phyloP scores from a whole-genome alignment of 2,113 vertebrate genomes.

The Cebidichthys violaceus region DNA sequence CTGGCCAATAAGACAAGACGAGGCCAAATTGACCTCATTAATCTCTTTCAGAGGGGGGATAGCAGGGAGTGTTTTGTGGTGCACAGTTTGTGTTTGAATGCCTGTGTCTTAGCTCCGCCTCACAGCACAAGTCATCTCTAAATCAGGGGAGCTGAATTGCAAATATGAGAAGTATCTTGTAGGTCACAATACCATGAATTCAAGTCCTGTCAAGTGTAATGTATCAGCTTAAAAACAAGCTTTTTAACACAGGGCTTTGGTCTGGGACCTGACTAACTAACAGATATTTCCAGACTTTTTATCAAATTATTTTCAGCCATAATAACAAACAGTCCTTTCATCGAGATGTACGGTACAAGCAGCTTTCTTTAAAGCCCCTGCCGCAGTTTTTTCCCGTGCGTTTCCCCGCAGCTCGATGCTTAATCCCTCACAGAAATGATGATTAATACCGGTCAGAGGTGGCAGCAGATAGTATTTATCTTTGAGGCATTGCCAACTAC shows the following conservation, averaged over 20 bases:
- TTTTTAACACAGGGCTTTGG: background rate
- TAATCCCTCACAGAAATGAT: conserved; percentile 5
- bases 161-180: conserved; percentile 16
- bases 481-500: conserved; percentile 23
- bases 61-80: conserved; percentile 45
- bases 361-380: background rate
- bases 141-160: conserved; percentile 6
- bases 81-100: conserved; percentile 29
- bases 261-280: background rate
- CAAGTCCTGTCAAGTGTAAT: background rate
- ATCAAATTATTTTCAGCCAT: background rate
- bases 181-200: background rate
- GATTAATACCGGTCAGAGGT: conserved; percentile 36
- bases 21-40: conserved; percentile 68
- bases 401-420: background rate
- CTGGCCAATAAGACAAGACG: conserved; percentile 68
- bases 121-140: conserved; percentile 24
- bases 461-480: conserved; percentile 39
- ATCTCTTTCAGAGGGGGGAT: conserved; percentile 47
- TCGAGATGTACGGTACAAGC: too few relatives aligned
- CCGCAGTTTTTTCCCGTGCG: too few relatives aligned
- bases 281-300: background rate
- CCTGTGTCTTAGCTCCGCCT: conserved; percentile 2
- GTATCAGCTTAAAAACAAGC: background rate
- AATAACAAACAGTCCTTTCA: too few relatives aligned